Evolutionary conservation across 2,797 vertebrate species (phyloP), one percentile per base, ranked within the genome.

Genomic region (Alcedo atthis): DNA sequence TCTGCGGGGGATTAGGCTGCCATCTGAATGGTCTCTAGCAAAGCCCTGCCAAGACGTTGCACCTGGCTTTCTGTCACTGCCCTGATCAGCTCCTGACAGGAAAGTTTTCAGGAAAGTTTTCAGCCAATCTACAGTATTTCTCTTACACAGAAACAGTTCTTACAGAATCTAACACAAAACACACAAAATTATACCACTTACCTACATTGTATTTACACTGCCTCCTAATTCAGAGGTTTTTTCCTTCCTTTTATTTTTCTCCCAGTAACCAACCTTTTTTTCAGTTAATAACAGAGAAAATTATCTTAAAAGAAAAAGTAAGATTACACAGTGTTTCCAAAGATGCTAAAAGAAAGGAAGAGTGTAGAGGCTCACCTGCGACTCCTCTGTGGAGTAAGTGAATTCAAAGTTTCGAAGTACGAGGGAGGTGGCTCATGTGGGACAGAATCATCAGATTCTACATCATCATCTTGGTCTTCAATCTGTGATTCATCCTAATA

Each of bases 391-490:
- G 98, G 98, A 1, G 97, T 97, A 77, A 93, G 98, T 2, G 98
- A 98, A 96, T 97, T 98, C 92, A 98, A 98, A 2, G 97, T 97
- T 55, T 98, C 98, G 89, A 98, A 99, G 90, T 98, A 99, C 37
- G 98, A 98, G 2, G 98, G 98, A n/a, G 98, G 98, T 3, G 98
- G 98, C 24, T 97, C 98, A 0, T 98, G 98, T 0, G 98, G 97
- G 48, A 98, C 97, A 88, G 98, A 99, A 82, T 98, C 98, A 22
- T 98, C 98, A 1, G 97, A 97, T 92, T 99, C 98, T 5, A 97
- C 98, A 67, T 94, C 32, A 1, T 24, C 90, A 63, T 92, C 73
- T 6, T 96, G 93, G 7, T 98, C 98, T 93, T 98, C 98, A 49
- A 70, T 75, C 54, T 97, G 97, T 66, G 97, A 89, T 85, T 98